Base-by-base conservation (phyloP, 1,140 invertebrate genomes). In the Brachionus manjavacas region DNA sequence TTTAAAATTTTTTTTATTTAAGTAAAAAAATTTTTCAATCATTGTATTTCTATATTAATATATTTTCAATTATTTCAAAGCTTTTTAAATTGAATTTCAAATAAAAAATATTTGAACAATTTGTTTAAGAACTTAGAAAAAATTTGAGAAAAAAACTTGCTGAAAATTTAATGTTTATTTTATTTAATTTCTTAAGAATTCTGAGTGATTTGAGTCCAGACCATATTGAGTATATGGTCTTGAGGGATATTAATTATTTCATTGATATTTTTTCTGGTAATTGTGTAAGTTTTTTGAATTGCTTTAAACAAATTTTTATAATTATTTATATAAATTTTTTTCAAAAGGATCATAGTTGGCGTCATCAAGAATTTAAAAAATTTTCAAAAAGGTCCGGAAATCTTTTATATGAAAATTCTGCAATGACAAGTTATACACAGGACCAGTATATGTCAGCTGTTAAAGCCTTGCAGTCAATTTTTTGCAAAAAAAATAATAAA, bases 401-500 rank as follows among this genome's bases (percentile, higher is more conserved):
- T 43, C 9, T 64, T 20, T 35, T 81, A 11, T 81, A 81, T 35
- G 79, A 60, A 64, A 81, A 81, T 46, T 81, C 52, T 11, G 79
- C 79, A 11, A 20, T 81, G 52, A 64, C 79, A 39, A 81, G 79
- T 14, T 81, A 64, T 35, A 81, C 52, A 39, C 35, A 81, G 12
- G 79, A 81, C 20, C 79, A 81, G 41, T 81, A 81, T 31, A 81
- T 81, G 79, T 60, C 79, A 20, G 79, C 79, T 4, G 52, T 81
- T 0, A 81, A 60, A 41, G 79, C 79, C 2, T 43, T 81, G 12
- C 79, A 81, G 35, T 81, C 49, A 2, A 46, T 81, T 39, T 81
- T 81, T 68, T 81, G 79, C 39, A 81, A 81, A 23, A 81, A 81
- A 68, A 46, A 81, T 68, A 14, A 81, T 46, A 81, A 81, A 81